Evolutionary conservation across 2,113 vertebrate species (phyloP).

Genomic region (Amblyornis subalaris): DNA sequence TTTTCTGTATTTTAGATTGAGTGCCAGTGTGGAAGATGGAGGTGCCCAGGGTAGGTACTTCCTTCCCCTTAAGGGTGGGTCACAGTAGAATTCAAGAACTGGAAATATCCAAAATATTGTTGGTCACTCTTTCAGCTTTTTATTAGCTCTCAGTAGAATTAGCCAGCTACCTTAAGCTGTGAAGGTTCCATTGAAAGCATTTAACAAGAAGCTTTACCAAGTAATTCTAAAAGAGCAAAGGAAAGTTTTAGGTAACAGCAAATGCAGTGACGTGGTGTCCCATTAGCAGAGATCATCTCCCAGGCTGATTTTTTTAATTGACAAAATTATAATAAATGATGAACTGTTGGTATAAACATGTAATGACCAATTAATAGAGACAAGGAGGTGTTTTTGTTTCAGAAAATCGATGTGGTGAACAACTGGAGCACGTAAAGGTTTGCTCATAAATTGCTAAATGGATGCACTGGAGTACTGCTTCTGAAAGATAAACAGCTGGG

Average conservation of each 20-base stretch:
- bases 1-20: neutral
- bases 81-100: neutral
- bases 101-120: neutral
- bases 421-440: neutral
- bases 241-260: neutral
- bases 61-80: neutral
- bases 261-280: neutral
- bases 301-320: neutral
- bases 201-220: neutral
- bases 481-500: constrained; percentile 18
- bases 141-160: neutral
- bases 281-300: neutral
- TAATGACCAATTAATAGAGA: constrained; percentile 23
- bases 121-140: neutral
- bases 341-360: neutral
- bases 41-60: neutral
- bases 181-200: neutral
- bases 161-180: neutral
- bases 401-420: constrained; percentile 8
- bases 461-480: neutral
- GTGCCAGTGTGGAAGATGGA: neutral
- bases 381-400: constrained; percentile 6
- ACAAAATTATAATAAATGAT: neutral
- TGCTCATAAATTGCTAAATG: neutral
- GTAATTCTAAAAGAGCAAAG: neutral